A percentile compares a stretch with the other conserved stretches of the same genome.
phyloP scores from a whole-genome alignment of 2,888 invertebrate genomes.

The Liopterus haemorrhoidalis region DNA sequence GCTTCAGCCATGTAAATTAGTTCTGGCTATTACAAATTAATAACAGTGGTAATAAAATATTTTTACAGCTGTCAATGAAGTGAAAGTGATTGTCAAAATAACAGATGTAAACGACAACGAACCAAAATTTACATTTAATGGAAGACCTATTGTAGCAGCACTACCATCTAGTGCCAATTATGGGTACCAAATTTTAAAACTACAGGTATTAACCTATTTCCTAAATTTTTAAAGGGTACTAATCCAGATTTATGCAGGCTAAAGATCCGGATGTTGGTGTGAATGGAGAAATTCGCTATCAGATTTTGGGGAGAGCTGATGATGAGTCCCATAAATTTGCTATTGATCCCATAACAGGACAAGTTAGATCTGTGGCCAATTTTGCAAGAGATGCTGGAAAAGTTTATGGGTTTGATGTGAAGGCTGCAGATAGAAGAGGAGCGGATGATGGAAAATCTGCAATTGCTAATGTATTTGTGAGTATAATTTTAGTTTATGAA shows the following conservation, averaged over 20 bases:
- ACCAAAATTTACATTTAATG: slow-evolving; percentile 68
- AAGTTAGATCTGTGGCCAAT: slow-evolving; percentile 65
- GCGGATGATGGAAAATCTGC: slow-evolving; percentile 77
- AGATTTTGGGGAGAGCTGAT: slow-evolving; percentile 58
- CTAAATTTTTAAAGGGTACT: slow-evolving; percentile 10
- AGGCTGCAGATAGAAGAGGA: slow-evolving; percentile 75
- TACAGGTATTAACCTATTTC: slow-evolving; percentile 51
- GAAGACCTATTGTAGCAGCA: slow-evolving; percentile 74
- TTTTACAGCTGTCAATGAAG: slow-evolving; percentile 59
- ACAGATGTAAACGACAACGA: slow-evolving; percentile 79
- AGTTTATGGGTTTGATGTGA: slow-evolving; percentile 81
- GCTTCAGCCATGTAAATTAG: too few species aligned
- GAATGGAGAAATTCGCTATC: slow-evolving; percentile 75
- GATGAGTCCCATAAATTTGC: slow-evolving; percentile 70
- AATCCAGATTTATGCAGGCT: slow-evolving; percentile 49
- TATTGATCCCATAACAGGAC: slow-evolving; percentile 70
- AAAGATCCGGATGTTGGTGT: slow-evolving; percentile 67
- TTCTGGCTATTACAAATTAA: too few species aligned
- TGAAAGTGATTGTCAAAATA: slow-evolving; percentile 70
- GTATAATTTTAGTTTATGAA: too few species aligned
- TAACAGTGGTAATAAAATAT: slow-evolving; percentile 9
- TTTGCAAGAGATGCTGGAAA: slow-evolving; percentile 65
- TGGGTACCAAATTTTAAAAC: slow-evolving; percentile 71
- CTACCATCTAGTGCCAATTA: slow-evolving; percentile 75
- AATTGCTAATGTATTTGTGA: slow-evolving; percentile 79